Evolutionary conservation across 2,797 vertebrate species (phyloP), one percentile per base, ranked within the genome.

Genomic region (Crocodylus rhombifer): DNA sequence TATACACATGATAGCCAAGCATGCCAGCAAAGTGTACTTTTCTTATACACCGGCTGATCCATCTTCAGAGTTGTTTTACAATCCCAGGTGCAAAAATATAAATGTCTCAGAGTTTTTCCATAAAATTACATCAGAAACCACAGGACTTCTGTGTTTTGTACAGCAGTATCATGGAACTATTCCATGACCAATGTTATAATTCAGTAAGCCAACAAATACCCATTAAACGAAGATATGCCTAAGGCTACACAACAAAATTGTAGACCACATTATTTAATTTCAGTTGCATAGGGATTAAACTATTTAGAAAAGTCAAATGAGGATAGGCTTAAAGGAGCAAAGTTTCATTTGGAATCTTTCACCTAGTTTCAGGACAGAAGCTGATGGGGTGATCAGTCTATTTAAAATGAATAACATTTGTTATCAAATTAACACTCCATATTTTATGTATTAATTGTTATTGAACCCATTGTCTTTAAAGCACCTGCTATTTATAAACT

Each of bases 11-110:
- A 81, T 14, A 88, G 55, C 20, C 56, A 89, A 33, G 82, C 0
- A 3, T 36, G 9, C 36, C n/a, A 56, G 28, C 42, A 65, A 25
- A 73, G 42, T 51, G 2, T 14, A 1, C 51, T 78, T 82, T 80
- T 84, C n/a, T 28, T 71, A 4, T 18, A 28, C 62, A 21, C 25
- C 77, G 77, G 74, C 25, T 65, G 83, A 95, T 33, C 69, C 77
- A 86, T 55, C 87, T 92, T 89, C 62, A 77, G 83, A n/a, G 77
- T 55, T 30, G 11, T 77, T 94, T 86, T 84, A 57, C 33, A 58
- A 78, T 65, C 33, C 78, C 58, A 58, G 0, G 0, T 60, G 62
- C 8, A 89, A 90, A 89, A 58, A 12, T 67, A 73, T 42, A 23
- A 62, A 17, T 55, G 18, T 65, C 51, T 17, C 1, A 0, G 42